These are phyloP conservation scores for Acleris laterana DNA, from an alignment of 2,888 invertebrate genomes.

Conservation along the genomic window DNA sequence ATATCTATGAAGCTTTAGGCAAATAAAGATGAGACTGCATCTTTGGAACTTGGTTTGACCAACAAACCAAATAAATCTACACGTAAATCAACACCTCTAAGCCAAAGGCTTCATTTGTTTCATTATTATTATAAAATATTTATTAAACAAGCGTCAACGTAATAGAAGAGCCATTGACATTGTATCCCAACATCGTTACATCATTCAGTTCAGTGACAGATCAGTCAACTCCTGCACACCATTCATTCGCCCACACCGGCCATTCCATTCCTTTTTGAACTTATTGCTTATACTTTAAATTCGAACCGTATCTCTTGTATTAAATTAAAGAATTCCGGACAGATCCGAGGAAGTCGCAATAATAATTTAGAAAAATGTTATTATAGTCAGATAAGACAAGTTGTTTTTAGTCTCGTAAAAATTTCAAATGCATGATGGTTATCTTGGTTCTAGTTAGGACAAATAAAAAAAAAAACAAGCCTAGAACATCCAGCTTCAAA, in stretches of 20 bases:
- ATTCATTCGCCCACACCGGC: conserved; percentile 71
- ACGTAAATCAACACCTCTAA: conserved; percentile 17
- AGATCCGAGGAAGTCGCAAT: background rate
- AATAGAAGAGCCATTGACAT: conserved; percentile 56
- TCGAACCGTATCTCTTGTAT: conserved; percentile 15
- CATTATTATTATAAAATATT: conserved; percentile 36
- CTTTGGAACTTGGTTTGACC: background rate
- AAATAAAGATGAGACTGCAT: background rate
- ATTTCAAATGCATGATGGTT: too few relatives aligned
- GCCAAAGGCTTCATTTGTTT: conserved; percentile 24
- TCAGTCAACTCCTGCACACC: conserved; percentile 71
- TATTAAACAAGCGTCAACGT: conserved; percentile 39
- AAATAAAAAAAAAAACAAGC: too few relatives aligned
- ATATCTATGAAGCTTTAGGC: too few relatives aligned
- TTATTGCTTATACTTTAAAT: conserved; percentile 33
- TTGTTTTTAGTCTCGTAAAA: too few relatives aligned
- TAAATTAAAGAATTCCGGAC: background rate
- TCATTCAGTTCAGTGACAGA: conserved; percentile 73
- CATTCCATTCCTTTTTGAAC: conserved; percentile 46
- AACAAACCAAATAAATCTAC: background rate
- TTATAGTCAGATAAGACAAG: too few relatives aligned
- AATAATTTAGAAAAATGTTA: background rate
- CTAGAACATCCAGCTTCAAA: too few relatives aligned
- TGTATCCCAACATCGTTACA: conserved; percentile 65
- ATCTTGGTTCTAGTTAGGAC: too few relatives aligned